phyloP scores from a whole-genome alignment of 2,797 vertebrate genomes.

The Poeciliopsis infans region DNA sequence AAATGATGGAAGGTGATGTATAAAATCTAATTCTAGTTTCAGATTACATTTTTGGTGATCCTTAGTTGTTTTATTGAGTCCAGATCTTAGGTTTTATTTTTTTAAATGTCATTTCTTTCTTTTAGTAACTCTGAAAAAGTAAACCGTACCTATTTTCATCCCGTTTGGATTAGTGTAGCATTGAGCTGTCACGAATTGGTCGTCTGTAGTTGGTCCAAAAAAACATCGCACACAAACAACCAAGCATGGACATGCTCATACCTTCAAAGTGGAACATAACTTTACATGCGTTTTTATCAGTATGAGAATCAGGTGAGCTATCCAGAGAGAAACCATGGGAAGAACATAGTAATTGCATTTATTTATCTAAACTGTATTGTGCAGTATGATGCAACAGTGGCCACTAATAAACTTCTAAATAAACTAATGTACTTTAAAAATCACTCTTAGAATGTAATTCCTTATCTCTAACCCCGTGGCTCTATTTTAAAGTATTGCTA shows the following conservation, averaged over 20 bases:
- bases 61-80: not conserved
- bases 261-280: not conserved
- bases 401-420: constrained; percentile 1
- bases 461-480: constrained; percentile 5
- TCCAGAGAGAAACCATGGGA: not conserved
- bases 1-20: not conserved
- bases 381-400: not conserved
- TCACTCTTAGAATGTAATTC: not conserved
- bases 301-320: not conserved
- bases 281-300: not conserved
- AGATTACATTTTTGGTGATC: not conserved
- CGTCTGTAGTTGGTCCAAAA: not conserved
- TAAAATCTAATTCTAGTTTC: not conserved
- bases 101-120: not conserved
- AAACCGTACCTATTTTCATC: not conserved
- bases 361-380: not conserved
- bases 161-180: not conserved
- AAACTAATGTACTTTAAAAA: constrained; percentile 2
- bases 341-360: not conserved
- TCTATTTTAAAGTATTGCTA: constrained; percentile 3
- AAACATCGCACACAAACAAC: not conserved
- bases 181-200: not conserved
- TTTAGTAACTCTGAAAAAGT: not conserved
- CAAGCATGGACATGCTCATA: not conserved
- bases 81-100: not conserved